A percentile compares a stretch with the other conserved stretches of the same genome.
Evolutionary conservation across 2,797 vertebrate genomes (phyloP).

Genomic region (Pelochelys cantorii): DNA sequence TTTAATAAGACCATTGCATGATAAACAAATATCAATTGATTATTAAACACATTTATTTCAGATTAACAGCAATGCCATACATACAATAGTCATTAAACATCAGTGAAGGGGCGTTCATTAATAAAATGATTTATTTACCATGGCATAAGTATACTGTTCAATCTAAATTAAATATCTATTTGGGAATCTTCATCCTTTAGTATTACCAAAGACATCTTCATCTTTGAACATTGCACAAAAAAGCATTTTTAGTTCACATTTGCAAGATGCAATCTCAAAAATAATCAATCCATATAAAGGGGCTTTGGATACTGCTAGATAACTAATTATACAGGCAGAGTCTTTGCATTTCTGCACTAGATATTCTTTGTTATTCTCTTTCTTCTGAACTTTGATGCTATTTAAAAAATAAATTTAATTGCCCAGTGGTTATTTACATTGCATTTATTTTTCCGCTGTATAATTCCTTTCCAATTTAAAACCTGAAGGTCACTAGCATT

Average conservation of each 20-base stretch:
- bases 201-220: constrained; percentile 72
- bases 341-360: constrained; percentile 23
- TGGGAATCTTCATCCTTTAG: constrained; percentile 69
- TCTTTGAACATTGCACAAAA: constrained; percentile 61
- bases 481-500: constrained; percentile 57
- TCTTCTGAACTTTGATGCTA: constrained; percentile 55
- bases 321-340: constrained; percentile 49
- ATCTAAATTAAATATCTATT: constrained; percentile 83
- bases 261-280: constrained; percentile 69
- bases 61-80: constrained; percentile 76
- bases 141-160: constrained; percentile 75
- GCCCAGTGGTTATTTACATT: constrained; percentile 60
- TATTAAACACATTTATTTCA: constrained; percentile 83
- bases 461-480: constrained; percentile 67
- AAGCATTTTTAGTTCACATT: constrained; percentile 74
- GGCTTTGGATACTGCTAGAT: constrained; percentile 59
- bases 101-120: constrained; percentile 77
- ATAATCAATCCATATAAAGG: constrained; percentile 59
- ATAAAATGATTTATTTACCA: constrained; percentile 81
- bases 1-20: constrained; percentile 77
- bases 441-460: constrained; percentile 52
- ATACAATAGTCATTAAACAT: constrained; percentile 79
- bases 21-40: constrained; percentile 81
- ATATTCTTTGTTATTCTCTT: constrained; percentile 24
- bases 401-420: constrained; percentile 50